Percentiles rank a stretch among this genome's conserved stretches.
These are phyloP conservation scores for Telmatochromis brichardi DNA, from an alignment of 2,113 vertebrate genomes.

Conservation along the genomic window DNA sequence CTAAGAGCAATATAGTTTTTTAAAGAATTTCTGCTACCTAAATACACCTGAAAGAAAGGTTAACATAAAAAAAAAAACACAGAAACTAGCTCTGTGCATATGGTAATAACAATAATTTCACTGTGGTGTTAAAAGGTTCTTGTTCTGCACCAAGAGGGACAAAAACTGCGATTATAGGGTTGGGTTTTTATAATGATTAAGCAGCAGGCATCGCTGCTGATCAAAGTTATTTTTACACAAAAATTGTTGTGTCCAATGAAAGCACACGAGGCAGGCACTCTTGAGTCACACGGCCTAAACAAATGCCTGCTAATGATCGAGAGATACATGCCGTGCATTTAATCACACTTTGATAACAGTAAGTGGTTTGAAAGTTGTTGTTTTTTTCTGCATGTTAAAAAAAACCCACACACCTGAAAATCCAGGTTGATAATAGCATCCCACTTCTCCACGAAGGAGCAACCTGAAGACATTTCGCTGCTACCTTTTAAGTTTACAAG, in stretches of 20 bases:
- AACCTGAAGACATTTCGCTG: not conserved
- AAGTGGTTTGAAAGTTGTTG: not conserved
- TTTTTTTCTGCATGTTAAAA: not conserved
- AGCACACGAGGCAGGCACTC: not conserved
- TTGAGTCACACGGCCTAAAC: not conserved
- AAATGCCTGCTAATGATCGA: not conserved
- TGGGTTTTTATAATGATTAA: not conserved
- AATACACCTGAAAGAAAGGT: not conserved
- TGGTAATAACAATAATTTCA: not conserved
- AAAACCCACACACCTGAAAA: fast-evolving
- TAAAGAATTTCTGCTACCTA: not conserved
- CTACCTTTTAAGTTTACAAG: not conserved
- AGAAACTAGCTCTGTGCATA: not conserved
- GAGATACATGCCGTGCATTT: not conserved
- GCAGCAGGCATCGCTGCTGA: not conserved
- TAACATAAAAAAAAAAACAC: fast-evolving
- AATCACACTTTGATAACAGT: not conserved
- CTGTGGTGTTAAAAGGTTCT: not conserved
- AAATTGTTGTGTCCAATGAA: not conserved
- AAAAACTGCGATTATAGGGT: not conserved
- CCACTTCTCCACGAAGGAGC: not conserved
- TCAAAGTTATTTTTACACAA: not conserved
- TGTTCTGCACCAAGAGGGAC: not conserved
- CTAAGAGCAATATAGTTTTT: not conserved
- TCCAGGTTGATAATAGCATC: not conserved